Evolutionary conservation across 2,888 invertebrate genomes (phyloP), one percentile per base, ranked within the genome.

Genomic region (Panzeria rudis): DNA sequence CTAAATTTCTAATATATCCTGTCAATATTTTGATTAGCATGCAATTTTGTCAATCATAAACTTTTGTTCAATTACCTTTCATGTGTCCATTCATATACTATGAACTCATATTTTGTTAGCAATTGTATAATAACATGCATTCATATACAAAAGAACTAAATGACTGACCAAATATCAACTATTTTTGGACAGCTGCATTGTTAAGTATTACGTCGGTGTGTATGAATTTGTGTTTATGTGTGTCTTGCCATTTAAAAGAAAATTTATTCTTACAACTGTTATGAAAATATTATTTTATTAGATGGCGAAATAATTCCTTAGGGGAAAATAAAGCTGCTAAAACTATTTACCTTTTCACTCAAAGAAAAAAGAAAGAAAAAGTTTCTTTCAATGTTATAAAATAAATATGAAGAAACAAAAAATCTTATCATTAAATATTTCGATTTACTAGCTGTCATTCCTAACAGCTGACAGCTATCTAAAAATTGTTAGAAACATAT

Each of bases 11-110:
- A 29, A 54, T 29, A 83, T 75, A 52, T 84, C 80, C 80, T 84
- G 76, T 52, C 72, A 75, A 72, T 84, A 81, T 81, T 84, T 80
- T 84, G 80, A 84, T 80, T 76, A 76, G 64, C 84, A 68, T 84
- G 80, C 80, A 77, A 84, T 80, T 77, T 72, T 61, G 11, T 25
- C 9, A 62, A 29, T 73, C 73, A 69, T 83, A 75, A 62, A 47
- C 54, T 75, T 38, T 84, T 84, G 50, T 71, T 41, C n/a, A 32
- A 13, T 15, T 23, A 17, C 15, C 6, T 29, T 62, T 61, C 17
- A 52, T 59, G 6, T 2, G 5, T 3, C 29, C 69, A 69, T 61
- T 52, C 20, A 50, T 66, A 8, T 75, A 25, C 20, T 41, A 0
- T 13, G 15, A 35, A 3, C 20, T n/a, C 23, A 32, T 61, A 23